A percentile compares a stretch with the other conserved stretches of the same genome.
These are phyloP conservation scores for Gymnobelideus leadbeateri DNA, from an alignment of 2,113 vertebrate genomes.

Conservation along the genomic window DNA sequence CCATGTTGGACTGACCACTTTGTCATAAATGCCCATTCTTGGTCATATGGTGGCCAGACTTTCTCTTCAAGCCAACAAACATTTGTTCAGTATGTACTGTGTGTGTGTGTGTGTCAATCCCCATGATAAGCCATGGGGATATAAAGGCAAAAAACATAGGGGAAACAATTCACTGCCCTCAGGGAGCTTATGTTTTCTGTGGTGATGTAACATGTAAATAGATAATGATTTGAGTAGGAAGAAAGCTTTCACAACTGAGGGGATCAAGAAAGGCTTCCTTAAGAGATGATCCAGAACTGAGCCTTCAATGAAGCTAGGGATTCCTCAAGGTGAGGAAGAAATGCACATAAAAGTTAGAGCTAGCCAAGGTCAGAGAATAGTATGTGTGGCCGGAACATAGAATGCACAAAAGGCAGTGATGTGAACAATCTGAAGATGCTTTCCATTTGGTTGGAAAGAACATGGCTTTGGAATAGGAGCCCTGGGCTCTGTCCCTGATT, in stretches of 20 bases:
- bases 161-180: not conserved
- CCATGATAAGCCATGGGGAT: not conserved
- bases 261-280: not conserved
- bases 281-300: not conserved
- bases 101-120: not conserved
- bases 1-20: not conserved
- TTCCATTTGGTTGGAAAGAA: not conserved
- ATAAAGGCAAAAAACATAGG: not conserved
- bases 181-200: not conserved
- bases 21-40: slow-evolving; percentile 54
- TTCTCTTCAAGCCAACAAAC: slow-evolving; percentile 52
- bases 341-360: not conserved
- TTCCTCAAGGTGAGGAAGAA: not conserved
- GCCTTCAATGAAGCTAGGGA: not conserved
- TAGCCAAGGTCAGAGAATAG: not conserved
- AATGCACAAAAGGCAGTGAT: not conserved
- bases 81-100: not conserved
- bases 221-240: not conserved
- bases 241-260: not conserved
- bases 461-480: not conserved
- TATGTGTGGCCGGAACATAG: not conserved
- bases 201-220: not conserved
- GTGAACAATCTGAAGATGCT: not conserved
- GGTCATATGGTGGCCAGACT: slow-evolving; percentile 53
- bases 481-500: not conserved